Conservation (phyloP, 2,797 vertebrate genomes). For the Chelon labrosus region DNA sequence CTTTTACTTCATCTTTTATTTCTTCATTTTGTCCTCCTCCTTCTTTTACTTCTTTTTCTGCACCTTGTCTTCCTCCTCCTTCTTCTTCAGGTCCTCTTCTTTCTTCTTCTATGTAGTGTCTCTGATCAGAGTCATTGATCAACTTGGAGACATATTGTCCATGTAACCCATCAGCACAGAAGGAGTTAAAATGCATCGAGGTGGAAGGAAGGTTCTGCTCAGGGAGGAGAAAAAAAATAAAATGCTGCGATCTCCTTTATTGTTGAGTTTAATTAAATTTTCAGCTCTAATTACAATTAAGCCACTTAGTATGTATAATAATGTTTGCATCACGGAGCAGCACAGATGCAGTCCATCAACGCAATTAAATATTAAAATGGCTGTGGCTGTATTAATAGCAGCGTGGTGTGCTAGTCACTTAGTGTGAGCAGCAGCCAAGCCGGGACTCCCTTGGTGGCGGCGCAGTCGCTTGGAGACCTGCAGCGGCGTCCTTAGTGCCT, state of each 20-base stretch:
- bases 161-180: slow-evolving; percentile 26
- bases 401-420: slow-evolving; percentile 55
- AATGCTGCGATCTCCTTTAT: slow-evolving; percentile 75
- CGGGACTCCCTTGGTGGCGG: slow-evolving; percentile 66
- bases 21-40: too few species aligned
- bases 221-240: slow-evolving; percentile 44
- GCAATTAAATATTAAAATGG: slow-evolving; percentile 86
- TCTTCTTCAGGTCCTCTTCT: too few species aligned
- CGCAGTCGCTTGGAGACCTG: slow-evolving; percentile 79
- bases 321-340: slow-evolving; percentile 86
- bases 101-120: too few species aligned
- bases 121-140: too few species aligned
- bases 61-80: too few species aligned
- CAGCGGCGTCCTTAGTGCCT: slow-evolving; percentile 67
- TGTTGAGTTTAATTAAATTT: slow-evolving; percentile 84
- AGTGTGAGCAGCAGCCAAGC: slow-evolving; percentile 58
- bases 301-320: slow-evolving; percentile 85
- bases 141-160: too few species aligned
- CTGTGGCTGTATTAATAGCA: slow-evolving; percentile 83
- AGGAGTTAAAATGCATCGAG: slow-evolving; percentile 68
- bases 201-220: slow-evolving; percentile 56
- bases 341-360: slow-evolving; percentile 86
- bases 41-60: too few species aligned
- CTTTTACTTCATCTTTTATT: too few species aligned
- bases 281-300: slow-evolving; percentile 86